Conservation (phyloP, 2,113 vertebrate genomes). For the Plectropomus leopardus region DNA sequence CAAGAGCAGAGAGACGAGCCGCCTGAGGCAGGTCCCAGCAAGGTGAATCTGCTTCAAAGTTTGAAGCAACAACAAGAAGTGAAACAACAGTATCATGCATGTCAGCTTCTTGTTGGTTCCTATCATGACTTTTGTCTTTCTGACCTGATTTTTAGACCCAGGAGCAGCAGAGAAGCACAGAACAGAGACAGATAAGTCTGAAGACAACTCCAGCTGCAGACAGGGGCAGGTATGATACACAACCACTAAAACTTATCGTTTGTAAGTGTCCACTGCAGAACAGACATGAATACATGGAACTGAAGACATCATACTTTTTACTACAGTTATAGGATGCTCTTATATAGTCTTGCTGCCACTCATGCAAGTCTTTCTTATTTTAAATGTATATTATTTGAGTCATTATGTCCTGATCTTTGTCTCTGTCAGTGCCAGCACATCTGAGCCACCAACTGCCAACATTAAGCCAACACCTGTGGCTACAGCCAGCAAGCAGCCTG, state of each 20-base stretch:
- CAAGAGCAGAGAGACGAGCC: conserved; percentile 96
- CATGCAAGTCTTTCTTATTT: background rate
- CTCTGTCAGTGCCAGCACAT: conserved; percentile 89
- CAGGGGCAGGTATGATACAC: conserved; percentile 91
- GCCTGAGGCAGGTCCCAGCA: conserved; percentile 89
- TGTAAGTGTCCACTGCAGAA: background rate
- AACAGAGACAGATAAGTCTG: conserved; percentile 91
- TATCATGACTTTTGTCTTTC: background rate
- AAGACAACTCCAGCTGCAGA: conserved; percentile 94
- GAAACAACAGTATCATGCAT: background rate
- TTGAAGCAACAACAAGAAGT: too few relatives aligned
- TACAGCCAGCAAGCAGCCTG: conserved; percentile 93
- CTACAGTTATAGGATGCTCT: background rate
- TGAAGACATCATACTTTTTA: background rate
- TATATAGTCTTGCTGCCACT: background rate
- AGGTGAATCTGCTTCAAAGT: conserved; percentile 81
- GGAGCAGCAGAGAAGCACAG: conserved; percentile 91
- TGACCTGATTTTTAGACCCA: conserved; percentile 84
- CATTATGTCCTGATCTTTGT: background rate
- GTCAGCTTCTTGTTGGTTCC: background rate
- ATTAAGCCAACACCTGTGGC: conserved; percentile 98
- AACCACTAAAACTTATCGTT: background rate
- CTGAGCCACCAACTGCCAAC: conserved; percentile 97
- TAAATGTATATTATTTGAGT: background rate
- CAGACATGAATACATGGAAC: background rate